Percentiles rank a stretch among this genome's conserved stretches.
Evolutionary conservation across 2,113 vertebrate genomes (phyloP).

Genomic region (Pelecanoides urinatrix): DNA sequence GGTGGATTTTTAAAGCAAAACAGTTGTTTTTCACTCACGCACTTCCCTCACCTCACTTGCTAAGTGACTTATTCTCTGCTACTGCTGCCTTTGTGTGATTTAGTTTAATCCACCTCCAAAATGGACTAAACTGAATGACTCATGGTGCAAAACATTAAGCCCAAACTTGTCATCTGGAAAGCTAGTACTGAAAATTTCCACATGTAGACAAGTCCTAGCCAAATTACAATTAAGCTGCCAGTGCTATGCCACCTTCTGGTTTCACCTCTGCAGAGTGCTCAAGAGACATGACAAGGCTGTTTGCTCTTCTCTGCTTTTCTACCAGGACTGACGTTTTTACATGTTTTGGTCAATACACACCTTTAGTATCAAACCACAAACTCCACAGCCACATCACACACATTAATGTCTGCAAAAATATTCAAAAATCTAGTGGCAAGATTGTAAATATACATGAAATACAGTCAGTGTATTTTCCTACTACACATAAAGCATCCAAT

Average conservation of each 20-base stretch:
- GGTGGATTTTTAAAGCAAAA: slow-evolving; percentile 20
- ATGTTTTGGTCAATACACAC: neutral
- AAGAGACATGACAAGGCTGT: neutral
- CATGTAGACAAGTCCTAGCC: neutral
- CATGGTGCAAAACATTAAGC: neutral
- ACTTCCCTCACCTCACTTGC: neutral
- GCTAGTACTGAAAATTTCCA: slow-evolving; percentile 15
- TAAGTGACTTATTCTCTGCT: slow-evolving; percentile 15
- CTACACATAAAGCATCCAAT: neutral
- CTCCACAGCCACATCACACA: neutral
- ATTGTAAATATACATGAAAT: slow-evolving; percentile 27
- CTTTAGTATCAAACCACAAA: neutral
- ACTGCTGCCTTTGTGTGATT: slow-evolving; percentile 7
- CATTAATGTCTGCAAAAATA: slow-evolving; percentile 36
- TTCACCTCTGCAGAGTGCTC: neutral
- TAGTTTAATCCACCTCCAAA: slow-evolving; percentile 35
- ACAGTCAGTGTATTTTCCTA: neutral
- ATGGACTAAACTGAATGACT: slow-evolving; percentile 25
- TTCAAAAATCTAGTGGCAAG: neutral
- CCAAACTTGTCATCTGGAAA: slow-evolving; percentile 2
- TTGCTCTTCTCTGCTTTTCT: neutral
- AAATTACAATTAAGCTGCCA: slow-evolving; percentile 9
- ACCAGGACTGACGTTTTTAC: neutral
- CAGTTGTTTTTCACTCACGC: neutral
- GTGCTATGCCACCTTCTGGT: neutral